Evolutionary conservation across 2,797 vertebrate genomes (phyloP), one percentile per base, ranked within the genome.

Genomic region (Diplodus puntazzo): DNA sequence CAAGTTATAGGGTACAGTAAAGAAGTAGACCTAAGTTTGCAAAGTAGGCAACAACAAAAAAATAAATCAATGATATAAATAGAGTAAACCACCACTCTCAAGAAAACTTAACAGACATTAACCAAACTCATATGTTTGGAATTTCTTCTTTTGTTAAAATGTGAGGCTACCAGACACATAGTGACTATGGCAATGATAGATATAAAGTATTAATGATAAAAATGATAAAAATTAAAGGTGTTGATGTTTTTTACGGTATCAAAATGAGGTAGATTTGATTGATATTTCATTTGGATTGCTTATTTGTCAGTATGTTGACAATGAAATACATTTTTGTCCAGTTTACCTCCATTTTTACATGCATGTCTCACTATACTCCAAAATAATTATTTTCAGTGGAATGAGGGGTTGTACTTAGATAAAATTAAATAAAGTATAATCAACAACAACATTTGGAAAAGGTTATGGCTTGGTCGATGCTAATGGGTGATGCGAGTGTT

Each of bases 401-500:
- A 52, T 55, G 3, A 48, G 5, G 5, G 34, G 49, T 66, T 67
- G 5, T 52, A 23, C 8, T 25, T n/a, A 1, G 34, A 49, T 39
- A 42, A 20, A 18, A 57, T 55, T 39, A 16, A 59, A 55, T 43
- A 25, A 60, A 71, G 67, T 3, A 42, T 49, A 59, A 69, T 55
- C 8, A 54, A 55, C n/a, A 52, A 42, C n/a, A 76, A 20, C 27
- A 63, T 77, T 43, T 46, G 57, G 23, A 77, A 70, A 62, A 62
- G 48, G 23, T 43, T 59, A 49, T 1, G 3, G 6, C 23, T 63
- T 43, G 50, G 55, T 74, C 73, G n/a, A 73, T 53, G 43, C 53
- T 79, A 34, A 72, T 69, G 49, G 25, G 23, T 82, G 49, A 57
- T 66, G 39, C 21, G 13, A 46, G 54, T 81, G 65, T 80, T 81